A percentile compares a stretch with the other conserved stretches of the same genome.
phyloP scores from a whole-genome alignment of 2,797 vertebrate species.

The Mionectes olivaceus region DNA sequence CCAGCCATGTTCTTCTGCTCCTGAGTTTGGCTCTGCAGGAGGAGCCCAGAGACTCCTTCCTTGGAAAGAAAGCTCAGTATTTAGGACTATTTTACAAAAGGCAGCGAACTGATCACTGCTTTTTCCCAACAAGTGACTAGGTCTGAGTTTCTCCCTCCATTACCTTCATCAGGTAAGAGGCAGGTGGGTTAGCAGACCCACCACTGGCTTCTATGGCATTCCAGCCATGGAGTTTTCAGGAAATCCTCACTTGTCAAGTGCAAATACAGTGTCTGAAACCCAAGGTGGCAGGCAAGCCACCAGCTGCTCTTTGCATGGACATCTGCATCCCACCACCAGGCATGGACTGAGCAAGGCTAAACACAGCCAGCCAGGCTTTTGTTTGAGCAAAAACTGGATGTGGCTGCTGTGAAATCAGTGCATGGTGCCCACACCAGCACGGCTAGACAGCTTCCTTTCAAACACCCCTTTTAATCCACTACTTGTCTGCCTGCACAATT shows the following conservation, averaged over 20 bases:
- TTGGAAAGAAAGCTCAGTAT: not conserved
- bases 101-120: not conserved
- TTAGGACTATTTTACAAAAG: not conserved
- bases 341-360: not conserved
- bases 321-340: not conserved
- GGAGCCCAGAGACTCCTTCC: not conserved
- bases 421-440: not conserved
- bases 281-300: not conserved
- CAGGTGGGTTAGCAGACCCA: not conserved
- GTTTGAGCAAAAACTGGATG: not conserved
- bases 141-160: not conserved
- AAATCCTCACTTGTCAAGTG: not conserved
- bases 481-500: not conserved
- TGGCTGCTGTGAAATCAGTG: not conserved
- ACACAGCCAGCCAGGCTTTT: not conserved
- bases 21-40: not conserved
- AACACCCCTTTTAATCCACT: not conserved
- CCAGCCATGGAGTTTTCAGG: not conserved
- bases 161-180: not conserved
- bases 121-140: not conserved
- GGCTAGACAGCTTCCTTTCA: not conserved
- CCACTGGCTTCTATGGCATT: fast-evolving
- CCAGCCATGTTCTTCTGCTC: not conserved
- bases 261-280: fast-evolving
- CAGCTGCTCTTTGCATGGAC: fast-evolving